Evolutionary conservation across 2,113 vertebrate genomes (phyloP).

Genomic region (Asarcornis scutulata): DNA sequence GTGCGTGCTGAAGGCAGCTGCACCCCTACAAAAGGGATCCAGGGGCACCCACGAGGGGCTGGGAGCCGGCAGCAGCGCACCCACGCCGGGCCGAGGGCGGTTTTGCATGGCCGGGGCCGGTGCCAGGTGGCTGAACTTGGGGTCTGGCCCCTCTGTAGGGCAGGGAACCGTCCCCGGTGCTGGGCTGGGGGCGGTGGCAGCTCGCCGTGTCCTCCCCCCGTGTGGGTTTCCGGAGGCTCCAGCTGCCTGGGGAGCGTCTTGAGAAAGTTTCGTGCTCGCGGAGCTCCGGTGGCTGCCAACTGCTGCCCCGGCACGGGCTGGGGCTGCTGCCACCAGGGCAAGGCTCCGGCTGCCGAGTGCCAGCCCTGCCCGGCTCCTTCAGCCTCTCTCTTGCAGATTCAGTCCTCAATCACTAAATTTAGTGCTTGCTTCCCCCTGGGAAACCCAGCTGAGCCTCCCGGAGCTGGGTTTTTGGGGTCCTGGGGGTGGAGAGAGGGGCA

Average conservation of each 20-base stretch:
- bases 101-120: neutral
- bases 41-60: neutral
- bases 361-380: neutral
- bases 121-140: neutral
- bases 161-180: neutral
- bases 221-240: neutral
- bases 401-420: neutral
- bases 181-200: fast-evolving
- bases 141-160: fast-evolving
- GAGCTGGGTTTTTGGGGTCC: neutral
- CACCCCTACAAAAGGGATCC: neutral
- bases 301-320: neutral
- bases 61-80: neutral
- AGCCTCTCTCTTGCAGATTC: neutral
- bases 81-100: neutral
- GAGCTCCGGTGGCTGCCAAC: neutral
- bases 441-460: neutral
- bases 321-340: neutral
- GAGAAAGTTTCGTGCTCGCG: neutral
- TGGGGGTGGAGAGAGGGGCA: neutral
- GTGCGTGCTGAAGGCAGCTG: neutral
- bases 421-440: neutral
- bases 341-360: neutral
- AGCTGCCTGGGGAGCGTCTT: neutral
- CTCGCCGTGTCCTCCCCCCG: neutral